These are phyloP conservation scores for Meteorus cinctellus DNA, from an alignment of 2,888 invertebrate species.

Conservation along the genomic window DNA sequence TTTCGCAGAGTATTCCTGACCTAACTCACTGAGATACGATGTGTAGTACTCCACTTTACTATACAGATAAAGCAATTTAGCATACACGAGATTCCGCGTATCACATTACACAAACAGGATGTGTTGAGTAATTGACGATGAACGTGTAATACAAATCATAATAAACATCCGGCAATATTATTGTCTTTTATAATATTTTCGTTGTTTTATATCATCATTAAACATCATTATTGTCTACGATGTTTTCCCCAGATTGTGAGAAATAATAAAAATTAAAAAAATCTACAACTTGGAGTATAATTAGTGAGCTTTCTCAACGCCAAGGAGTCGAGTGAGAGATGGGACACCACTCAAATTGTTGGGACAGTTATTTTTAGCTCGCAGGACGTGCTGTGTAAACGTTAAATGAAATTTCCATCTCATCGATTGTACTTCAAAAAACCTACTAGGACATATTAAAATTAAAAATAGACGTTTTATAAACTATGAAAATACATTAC, in stretches of 20 bases:
- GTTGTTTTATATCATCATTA: neutral
- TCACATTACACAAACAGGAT: conserved; percentile 28
- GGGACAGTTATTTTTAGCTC: conserved; percentile 43
- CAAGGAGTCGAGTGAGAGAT: conserved; percentile 15
- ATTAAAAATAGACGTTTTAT: neutral
- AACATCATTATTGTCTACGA: neutral
- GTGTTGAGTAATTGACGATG: conserved; percentile 16
- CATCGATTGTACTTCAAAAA: conserved; percentile 46
- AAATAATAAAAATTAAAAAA: conserved; percentile 5
- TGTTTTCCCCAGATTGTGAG: neutral
- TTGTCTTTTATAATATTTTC: neutral
- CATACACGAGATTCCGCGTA: conserved; percentile 6
- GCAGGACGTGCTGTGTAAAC: conserved; percentile 35
- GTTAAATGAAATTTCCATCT: conserved; percentile 26
- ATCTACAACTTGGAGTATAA: conserved; percentile 26
- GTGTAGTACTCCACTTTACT: neutral
- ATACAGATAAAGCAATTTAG: conserved; percentile 23
- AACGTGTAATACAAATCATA: conserved; percentile 10
- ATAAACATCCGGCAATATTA: conserved; percentile 7
- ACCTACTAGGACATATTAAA: neutral
- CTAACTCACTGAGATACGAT: conserved; percentile 21
- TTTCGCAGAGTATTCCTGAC: conserved; percentile 33
- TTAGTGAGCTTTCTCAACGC: conserved; percentile 31
- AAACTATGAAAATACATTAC: neutral
- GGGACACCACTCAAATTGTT: conserved; percentile 42